These are phyloP conservation scores for Suricata suricatta DNA, from an alignment of 2,113 vertebrate species.

Conservation along the genomic window DNA sequence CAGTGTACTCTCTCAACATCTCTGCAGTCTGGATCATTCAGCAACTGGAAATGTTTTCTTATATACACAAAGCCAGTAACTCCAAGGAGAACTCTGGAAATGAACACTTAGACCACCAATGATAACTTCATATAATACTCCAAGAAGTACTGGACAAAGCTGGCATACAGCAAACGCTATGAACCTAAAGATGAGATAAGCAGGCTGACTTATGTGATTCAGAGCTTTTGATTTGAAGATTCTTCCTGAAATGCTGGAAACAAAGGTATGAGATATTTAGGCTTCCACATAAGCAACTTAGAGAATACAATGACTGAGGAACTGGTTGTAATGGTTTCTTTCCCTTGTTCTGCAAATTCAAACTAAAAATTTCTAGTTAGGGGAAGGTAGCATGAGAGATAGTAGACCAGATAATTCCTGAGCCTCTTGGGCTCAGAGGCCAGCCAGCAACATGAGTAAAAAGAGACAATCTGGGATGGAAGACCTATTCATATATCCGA, in stretches of 20 bases:
- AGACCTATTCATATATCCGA: neutral
- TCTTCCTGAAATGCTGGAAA: neutral
- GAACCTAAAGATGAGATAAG: neutral
- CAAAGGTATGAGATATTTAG: neutral
- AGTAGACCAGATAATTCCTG: neutral
- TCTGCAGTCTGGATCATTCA: neutral
- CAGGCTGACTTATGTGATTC: neutral
- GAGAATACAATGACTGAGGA: neutral
- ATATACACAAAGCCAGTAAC: neutral
- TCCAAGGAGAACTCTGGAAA: neutral
- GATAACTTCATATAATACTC: neutral
- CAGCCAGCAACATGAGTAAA: neutral
- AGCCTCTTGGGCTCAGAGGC: neutral
- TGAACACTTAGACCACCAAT: neutral
- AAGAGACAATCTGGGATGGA: neutral
- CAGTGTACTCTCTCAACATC: neutral
- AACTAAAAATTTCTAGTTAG: neutral
- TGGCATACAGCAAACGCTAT: neutral
- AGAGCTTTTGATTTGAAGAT: neutral
- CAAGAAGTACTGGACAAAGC: neutral
- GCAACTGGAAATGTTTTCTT: neutral
- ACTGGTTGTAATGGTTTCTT: neutral
- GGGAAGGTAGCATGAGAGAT: neutral
- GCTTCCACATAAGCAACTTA: neutral
- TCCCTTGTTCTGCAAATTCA: neutral